Percentiles rank a stretch among this genome's conserved stretches.
phyloP scores from a whole-genome alignment of 2,797 vertebrate genomes.

The Ibycter americanus region DNA sequence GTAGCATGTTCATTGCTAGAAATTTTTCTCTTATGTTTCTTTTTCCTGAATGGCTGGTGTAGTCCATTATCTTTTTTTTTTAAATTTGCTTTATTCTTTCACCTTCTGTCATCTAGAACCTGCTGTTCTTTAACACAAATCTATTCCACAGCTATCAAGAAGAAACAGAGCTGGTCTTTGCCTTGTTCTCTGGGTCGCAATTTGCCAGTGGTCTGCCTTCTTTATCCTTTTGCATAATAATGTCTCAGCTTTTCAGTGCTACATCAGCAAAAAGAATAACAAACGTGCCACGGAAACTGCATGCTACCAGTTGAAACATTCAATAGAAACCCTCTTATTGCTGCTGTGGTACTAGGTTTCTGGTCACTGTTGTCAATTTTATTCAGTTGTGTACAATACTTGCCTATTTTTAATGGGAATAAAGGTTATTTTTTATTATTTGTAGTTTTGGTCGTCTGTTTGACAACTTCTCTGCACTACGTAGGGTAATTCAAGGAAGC shows the following conservation, averaged over 20 bases:
- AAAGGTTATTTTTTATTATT: slow-evolving; percentile 48
- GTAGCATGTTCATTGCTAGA: not conserved
- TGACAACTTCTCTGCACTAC: not conserved
- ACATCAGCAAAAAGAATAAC: not conserved
- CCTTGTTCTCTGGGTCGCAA: not conserved
- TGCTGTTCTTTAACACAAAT: not conserved
- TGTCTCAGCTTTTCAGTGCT: not conserved
- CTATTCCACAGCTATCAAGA: not conserved
- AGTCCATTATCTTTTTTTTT: not conserved
- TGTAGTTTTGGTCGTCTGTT: not conserved
- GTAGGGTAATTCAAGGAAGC: not conserved
- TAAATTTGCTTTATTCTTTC: not conserved
- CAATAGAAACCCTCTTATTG: not conserved
- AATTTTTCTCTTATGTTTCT: not conserved
- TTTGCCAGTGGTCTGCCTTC: not conserved
- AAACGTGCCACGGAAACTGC: not conserved
- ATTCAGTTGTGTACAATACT: not conserved
- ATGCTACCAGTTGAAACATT: not conserved
- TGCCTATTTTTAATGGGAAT: slow-evolving; percentile 35
- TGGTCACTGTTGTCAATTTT: not conserved
- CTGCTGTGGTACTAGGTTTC: not conserved
- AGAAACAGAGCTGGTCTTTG: not conserved
- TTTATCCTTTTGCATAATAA: not conserved
- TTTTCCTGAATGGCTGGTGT: not conserved
- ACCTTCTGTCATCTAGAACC: not conserved